Evolutionary conservation across 2,797 vertebrate species (phyloP).

Genomic region (Labeo calbasu): DNA sequence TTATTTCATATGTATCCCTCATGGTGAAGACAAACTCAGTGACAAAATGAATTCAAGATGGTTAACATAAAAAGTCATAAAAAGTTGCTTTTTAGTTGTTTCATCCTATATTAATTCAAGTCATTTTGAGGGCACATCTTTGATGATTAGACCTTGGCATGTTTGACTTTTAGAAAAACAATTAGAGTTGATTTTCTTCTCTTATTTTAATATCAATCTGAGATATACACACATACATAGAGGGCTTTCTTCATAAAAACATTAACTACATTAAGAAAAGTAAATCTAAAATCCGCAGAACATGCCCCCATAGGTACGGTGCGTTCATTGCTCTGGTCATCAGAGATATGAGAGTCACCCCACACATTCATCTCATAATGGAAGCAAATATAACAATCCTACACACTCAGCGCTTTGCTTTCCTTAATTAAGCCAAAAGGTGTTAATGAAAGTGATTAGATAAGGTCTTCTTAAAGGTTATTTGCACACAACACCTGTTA

Average conservation of each 20-base stretch:
- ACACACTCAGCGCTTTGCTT: slow-evolving; percentile 59
- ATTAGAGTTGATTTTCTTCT: not conserved
- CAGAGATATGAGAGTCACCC: slow-evolving; percentile 44
- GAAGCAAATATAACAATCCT: slow-evolving; percentile 45
- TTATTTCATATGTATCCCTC: not conserved
- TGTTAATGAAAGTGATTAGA: slow-evolving; percentile 61
- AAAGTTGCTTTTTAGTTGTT: not conserved
- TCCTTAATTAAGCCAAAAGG: slow-evolving; percentile 62
- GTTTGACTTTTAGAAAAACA: no score
- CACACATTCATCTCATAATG: slow-evolving; percentile 55
- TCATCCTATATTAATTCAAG: not conserved
- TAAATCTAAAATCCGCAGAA: slow-evolving; percentile 23
- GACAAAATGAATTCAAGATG: not conserved
- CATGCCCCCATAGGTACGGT: slow-evolving; percentile 2
- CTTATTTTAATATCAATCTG: not conserved
- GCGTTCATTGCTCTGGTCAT: slow-evolving; percentile 37
- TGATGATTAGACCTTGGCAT: not conserved
- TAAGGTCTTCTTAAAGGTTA: slow-evolving; percentile 57
- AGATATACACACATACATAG: slow-evolving; percentile 8
- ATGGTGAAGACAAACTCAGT: not conserved
- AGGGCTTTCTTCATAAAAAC: slow-evolving; percentile 42
- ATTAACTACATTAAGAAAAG: slow-evolving; percentile 47
- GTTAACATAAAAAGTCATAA: not conserved
- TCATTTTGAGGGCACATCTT: not conserved
- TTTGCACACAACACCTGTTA: slow-evolving; percentile 55